Percentiles rank a stretch among this genome's conserved stretches.
phyloP scores from a whole-genome alignment of 2,888 invertebrate species.

The Branchellion lobata region DNA sequence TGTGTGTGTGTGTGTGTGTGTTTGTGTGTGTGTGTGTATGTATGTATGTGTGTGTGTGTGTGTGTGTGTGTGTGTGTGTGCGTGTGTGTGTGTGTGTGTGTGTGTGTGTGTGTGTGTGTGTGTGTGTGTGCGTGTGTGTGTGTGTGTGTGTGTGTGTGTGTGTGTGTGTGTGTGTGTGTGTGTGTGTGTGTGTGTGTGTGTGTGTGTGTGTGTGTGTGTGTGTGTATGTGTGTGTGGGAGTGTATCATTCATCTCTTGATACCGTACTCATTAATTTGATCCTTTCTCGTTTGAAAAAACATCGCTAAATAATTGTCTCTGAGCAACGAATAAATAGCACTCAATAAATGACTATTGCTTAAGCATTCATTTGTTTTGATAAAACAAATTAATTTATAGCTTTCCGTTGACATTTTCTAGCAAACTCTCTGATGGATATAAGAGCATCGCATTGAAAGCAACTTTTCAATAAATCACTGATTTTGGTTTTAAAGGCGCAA shows the following conservation, averaged over 20 bases:
- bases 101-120: constrained; percentile 41
- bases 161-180: constrained; percentile 18
- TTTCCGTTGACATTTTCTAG: too few relatives aligned
- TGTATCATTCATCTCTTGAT: neutral
- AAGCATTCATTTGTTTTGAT: too few relatives aligned
- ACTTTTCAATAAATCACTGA: too few relatives aligned
- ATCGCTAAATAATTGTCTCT: too few relatives aligned
- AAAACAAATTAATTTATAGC: too few relatives aligned
- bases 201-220: constrained; percentile 18
- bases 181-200: constrained; percentile 18
- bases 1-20: constrained; percentile 32
- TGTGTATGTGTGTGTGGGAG: neutral
- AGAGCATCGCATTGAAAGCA: too few relatives aligned
- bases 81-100: constrained; percentile 37
- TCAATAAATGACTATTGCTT: too few relatives aligned
- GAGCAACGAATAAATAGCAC: too few relatives aligned
- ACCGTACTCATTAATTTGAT: neutral
- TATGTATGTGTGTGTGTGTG: constrained; percentile 36
- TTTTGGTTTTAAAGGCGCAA: too few relatives aligned
- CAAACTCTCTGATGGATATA: too few relatives aligned
- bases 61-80: constrained; percentile 39
- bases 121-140: constrained; percentile 25
- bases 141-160: constrained; percentile 19
- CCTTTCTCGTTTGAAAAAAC: neutral
- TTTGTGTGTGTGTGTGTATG: constrained; percentile 32